phyloP scores from a whole-genome alignment of 2,113 vertebrate species.

The Coreoperca whiteheadi region DNA sequence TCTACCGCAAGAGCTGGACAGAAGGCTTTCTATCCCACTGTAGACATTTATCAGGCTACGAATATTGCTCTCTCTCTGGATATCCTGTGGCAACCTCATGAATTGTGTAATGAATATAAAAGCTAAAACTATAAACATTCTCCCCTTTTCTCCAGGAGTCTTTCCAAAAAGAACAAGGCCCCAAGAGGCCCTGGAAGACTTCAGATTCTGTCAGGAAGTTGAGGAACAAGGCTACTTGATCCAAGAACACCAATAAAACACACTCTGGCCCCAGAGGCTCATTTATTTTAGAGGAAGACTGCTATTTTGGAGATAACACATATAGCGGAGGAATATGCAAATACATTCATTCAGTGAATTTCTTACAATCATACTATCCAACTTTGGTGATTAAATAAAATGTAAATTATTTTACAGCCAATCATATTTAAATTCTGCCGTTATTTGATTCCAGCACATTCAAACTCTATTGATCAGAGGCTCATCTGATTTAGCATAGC shows the following conservation, averaged over 20 bases:
- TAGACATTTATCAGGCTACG: neutral
- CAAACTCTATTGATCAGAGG: neutral
- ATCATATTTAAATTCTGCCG: too few species aligned
- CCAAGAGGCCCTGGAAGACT: constrained; percentile 20
- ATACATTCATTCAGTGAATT: neutral
- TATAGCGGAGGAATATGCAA: neutral
- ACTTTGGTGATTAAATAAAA: too few species aligned
- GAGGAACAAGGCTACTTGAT: constrained; percentile 23
- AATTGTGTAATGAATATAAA: constrained; percentile 42
- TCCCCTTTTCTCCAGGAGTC: constrained; percentile 23
- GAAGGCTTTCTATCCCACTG: neutral
- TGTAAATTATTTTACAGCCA: too few species aligned
- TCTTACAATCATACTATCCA: too few species aligned
- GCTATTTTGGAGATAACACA: constrained; percentile 32
- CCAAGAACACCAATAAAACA: constrained; percentile 54
- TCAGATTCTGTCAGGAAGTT: constrained; percentile 45
- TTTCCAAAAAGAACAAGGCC: constrained; percentile 45
- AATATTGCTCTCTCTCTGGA: neutral
- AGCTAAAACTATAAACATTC: constrained; percentile 44
- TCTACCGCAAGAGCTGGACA: neutral
- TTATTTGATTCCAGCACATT: too few species aligned
- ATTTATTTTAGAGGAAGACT: neutral
- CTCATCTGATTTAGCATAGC: neutral
- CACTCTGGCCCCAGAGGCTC: neutral
- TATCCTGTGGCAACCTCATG: constrained; percentile 23